Percentiles rank a stretch among this genome's conserved stretches.
Conservation (phyloP, 2,888 invertebrate species). For the Tuta absoluta region DNA sequence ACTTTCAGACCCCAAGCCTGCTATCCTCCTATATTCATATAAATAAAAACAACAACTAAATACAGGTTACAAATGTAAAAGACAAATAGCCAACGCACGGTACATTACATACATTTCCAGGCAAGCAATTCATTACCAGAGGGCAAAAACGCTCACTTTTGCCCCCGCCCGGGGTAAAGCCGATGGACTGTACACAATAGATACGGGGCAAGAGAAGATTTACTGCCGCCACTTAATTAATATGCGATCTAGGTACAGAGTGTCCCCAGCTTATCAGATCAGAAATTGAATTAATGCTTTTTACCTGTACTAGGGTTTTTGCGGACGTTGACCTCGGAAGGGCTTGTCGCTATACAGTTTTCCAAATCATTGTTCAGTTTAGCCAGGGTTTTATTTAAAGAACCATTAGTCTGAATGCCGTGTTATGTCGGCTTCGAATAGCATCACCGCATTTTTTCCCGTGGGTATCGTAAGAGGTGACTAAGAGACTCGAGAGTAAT, state of each 20-base stretch:
- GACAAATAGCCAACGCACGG: too few relatives aligned
- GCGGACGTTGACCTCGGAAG: neutral
- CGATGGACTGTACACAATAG: slow-evolving; percentile 23
- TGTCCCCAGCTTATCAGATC: slow-evolving; percentile 48
- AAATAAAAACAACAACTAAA: too few relatives aligned
- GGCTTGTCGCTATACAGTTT: neutral
- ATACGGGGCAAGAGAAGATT: slow-evolving; percentile 19
- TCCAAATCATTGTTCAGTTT: too few relatives aligned
- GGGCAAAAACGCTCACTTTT: slow-evolving; percentile 14
- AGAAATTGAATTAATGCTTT: slow-evolving; percentile 14
- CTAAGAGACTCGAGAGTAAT: too few relatives aligned
- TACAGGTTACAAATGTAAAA: too few relatives aligned
- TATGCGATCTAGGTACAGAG: slow-evolving; percentile 47
- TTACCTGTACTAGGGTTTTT: slow-evolving; percentile 1
- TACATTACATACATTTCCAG: neutral
- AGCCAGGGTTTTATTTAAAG: too few relatives aligned
- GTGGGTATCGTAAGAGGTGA: too few relatives aligned
- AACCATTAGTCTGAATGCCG: too few relatives aligned
- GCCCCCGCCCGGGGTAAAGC: slow-evolving; percentile 3
- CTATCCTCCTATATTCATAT: too few relatives aligned
- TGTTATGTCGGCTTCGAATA: too few relatives aligned
- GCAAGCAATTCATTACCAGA: neutral
- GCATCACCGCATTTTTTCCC: too few relatives aligned
- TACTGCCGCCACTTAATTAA: slow-evolving; percentile 18
- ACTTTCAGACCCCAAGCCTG: too few relatives aligned